phyloP scores from a whole-genome alignment of 2,888 invertebrate species.

The Hemistola chrysoprasaria region DNA sequence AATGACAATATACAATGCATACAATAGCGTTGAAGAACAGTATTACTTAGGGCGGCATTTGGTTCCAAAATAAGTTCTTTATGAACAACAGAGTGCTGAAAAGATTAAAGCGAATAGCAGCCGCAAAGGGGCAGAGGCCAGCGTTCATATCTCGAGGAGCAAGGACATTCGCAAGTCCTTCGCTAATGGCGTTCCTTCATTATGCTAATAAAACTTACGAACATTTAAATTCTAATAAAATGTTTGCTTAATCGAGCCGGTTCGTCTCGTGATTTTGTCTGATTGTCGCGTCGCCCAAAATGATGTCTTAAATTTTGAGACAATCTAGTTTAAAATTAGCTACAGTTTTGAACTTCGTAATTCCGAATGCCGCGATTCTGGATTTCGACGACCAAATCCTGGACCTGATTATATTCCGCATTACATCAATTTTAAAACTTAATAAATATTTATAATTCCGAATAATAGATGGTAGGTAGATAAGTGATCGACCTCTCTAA shows the following conservation, averaged over 20 bases:
- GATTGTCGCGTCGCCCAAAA: slow-evolving; percentile 28
- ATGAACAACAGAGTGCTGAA: too few relatives aligned
- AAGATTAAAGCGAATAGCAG: too few relatives aligned
- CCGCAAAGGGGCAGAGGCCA: too few relatives aligned
- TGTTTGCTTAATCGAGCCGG: slow-evolving; percentile 21
- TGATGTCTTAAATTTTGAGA: slow-evolving; percentile 29
- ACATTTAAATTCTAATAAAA: slow-evolving; percentile 24
- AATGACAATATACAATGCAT: too few relatives aligned
- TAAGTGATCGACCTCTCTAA: slow-evolving; percentile 4
- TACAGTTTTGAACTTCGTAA: slow-evolving; percentile 39
- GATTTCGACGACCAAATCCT: too few relatives aligned
- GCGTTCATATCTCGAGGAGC: not conserved
- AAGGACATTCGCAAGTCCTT: not conserved
- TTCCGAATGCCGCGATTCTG: slow-evolving; percentile 45
- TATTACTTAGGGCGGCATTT: too few relatives aligned
- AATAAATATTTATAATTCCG: slow-evolving; percentile 13
- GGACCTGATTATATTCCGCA: slow-evolving; percentile 49
- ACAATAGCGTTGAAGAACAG: too few relatives aligned
- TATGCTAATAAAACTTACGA: slow-evolving; percentile 15
- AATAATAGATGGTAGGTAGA: slow-evolving; percentile 8
- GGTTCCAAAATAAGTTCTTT: too few relatives aligned
- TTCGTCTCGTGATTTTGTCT: slow-evolving; percentile 29
- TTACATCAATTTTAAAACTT: too few relatives aligned
- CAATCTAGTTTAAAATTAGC: slow-evolving; percentile 40
- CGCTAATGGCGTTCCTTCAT: slow-evolving; percentile 2